Base-by-base conservation (phyloP, 1,140 invertebrate species). In the Eueides isabella region DNA sequence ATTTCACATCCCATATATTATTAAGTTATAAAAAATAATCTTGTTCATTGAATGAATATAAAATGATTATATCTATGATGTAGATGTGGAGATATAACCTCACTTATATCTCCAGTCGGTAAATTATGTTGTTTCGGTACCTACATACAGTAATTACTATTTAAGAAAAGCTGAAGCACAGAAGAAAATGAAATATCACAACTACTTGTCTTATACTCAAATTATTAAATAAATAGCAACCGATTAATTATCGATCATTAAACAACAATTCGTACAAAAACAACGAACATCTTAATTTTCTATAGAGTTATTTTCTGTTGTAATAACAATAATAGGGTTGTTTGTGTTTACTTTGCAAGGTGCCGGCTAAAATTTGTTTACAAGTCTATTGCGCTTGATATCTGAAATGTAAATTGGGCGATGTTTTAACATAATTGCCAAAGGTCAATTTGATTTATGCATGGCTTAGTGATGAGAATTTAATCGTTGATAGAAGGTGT, bases 281-380 rank as follows among this genome's bases (percentile, higher is more conserved):
- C 31, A 33, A 35, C 23, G 33, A 14, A 68, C 28, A n/a, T 64
- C 19, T 44, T 44, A n/a, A 69, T 74, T 74, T 64, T 69, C 61
- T 72, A 61, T 64, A 76, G 35, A 64, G 64, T 48, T 72, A 61
- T 76, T 72, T 65, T 67, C 65, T 30, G 44, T 35, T 44, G 65
- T 72, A 69, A 72, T 65, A 76, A 72, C 75, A 76, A 66, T 72
- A 72, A 48, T 31, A 35, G 68, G 65, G 35, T 76, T 72, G 71
- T 69, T 76, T 69, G 70, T 75, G 68, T 76, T 76, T 76, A 76
- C 61, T 68, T 73, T 65, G 71, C n/a, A 69, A 76, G 75, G 70
- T 69, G 69, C 69, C 62, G 28, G 61, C 63, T 64, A 75, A 75
- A n/a, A 72, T 72, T 76, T 76, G 74, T 76, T 76, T 72, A 76